phyloP scores from a whole-genome alignment of 2,797 vertebrate species.

The Lithobates sylvaticus region DNA sequence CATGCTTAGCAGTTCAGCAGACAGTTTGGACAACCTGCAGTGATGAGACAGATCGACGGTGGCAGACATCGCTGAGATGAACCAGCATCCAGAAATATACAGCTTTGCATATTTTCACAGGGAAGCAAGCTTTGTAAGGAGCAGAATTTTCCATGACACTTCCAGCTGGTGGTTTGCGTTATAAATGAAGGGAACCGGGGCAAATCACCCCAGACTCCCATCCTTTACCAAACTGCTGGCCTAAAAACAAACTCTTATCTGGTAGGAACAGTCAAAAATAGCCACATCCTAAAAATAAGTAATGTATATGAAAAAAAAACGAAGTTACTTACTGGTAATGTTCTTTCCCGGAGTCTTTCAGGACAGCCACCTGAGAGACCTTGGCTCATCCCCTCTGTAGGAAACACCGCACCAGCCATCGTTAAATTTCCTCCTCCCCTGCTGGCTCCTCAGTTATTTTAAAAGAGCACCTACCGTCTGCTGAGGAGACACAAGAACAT shows the following conservation, averaged over 20 bases:
- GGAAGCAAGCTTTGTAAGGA: background rate
- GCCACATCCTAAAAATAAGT: background rate
- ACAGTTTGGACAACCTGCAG: background rate
- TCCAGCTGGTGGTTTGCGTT: background rate
- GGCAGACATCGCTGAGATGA: background rate
- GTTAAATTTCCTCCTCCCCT: too few relatives aligned
- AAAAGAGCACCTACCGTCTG: too few relatives aligned
- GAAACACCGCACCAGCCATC: too few relatives aligned
- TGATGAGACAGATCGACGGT: background rate
- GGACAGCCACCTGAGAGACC: too few relatives aligned
- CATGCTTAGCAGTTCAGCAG: too few relatives aligned
- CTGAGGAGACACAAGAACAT: too few relatives aligned
- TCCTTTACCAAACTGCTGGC: background rate
- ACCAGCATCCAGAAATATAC: background rate
- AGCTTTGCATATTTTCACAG: background rate
- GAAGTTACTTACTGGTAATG: too few relatives aligned
- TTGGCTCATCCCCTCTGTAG: too few relatives aligned
- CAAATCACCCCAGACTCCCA: background rate
- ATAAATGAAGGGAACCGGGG: background rate
- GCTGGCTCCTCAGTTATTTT: too few relatives aligned
- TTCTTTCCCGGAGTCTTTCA: too few relatives aligned
- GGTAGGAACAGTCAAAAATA: background rate
- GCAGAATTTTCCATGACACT: slow-evolving; percentile 35
- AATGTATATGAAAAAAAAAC: background rate
- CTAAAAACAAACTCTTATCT: background rate